Percentiles rank a stretch among this genome's conserved stretches.
These are phyloP conservation scores for Arenaria interpres DNA, from an alignment of 2,113 vertebrate genomes.

Conservation along the genomic window DNA sequence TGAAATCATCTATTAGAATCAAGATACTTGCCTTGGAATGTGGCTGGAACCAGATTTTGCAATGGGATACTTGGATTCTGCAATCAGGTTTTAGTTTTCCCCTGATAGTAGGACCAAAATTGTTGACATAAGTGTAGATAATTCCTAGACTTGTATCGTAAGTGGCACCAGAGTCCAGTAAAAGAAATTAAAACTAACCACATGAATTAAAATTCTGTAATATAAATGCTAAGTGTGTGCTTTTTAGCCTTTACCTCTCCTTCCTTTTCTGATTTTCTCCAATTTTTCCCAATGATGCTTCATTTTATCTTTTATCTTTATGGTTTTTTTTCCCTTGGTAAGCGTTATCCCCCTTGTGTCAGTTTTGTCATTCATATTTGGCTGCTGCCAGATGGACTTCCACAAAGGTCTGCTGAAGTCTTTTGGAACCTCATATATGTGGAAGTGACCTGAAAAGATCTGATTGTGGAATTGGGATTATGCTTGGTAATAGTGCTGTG, in stretches of 20 bases:
- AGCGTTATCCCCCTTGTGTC: not conserved
- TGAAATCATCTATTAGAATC: not conserved
- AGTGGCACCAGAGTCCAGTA: not conserved
- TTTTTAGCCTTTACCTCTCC: not conserved
- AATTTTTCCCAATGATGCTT: not conserved
- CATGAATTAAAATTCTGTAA: not conserved
- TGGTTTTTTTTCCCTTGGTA: not conserved
- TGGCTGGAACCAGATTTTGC: not conserved
- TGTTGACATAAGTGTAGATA: not conserved
- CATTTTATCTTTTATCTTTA: not conserved
- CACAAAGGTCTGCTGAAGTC: not conserved
- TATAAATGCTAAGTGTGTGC: rapidly evolving
- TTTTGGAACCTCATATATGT: not conserved
- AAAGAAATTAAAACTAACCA: not conserved
- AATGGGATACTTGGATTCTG: not conserved
- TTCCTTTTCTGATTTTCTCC: not conserved
- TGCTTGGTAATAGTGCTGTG: not conserved
- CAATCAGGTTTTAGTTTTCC: not conserved
- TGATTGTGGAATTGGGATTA: not conserved
- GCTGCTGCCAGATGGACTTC: not conserved
- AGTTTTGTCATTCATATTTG: not conserved
- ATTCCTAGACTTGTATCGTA: not conserved
- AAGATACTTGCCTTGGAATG: not conserved
- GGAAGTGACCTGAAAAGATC: not conserved
- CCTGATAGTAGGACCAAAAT: not conserved